Evolutionary conservation across 1,140 invertebrate genomes (phyloP).

Genomic region (Metopolophium dirhodum): DNA sequence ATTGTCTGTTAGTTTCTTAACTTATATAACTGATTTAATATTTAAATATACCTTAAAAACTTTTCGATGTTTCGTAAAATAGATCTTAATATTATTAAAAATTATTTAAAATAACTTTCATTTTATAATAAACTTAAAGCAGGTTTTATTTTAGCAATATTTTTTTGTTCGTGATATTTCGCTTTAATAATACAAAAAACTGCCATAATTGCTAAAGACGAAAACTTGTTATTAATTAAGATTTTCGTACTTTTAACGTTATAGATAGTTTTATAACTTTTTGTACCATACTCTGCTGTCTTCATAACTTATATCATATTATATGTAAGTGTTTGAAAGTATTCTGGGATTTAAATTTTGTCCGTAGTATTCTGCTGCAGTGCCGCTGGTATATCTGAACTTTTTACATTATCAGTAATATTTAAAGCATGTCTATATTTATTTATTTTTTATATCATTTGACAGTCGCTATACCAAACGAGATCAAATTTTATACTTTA

Average conservation of each 20-base stretch:
- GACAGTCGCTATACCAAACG: background rate
- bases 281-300: background rate
- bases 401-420: background rate
- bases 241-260: no score
- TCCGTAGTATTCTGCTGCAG: background rate
- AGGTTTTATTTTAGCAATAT: background rate
- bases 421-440: background rate
- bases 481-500: no score
- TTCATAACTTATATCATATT: background rate
- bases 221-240: no score
- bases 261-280: background rate
- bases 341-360: background rate
- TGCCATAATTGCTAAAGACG: no score
- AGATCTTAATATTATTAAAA: background rate
- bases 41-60: background rate
- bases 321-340: background rate
- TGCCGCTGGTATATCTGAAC: background rate
- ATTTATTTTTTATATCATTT: background rate
- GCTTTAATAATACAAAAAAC: no score
- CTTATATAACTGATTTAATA: background rate
- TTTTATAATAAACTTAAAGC: background rate
- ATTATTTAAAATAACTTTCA: conserved; percentile 4
- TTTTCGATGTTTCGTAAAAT: background rate
- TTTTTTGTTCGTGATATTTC: background rate
- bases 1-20: background rate